Evolutionary conservation across 2,888 invertebrate genomes (phyloP), one percentile per base, ranked within the genome.

Genomic region (Pachymerium ferrugineum): DNA sequence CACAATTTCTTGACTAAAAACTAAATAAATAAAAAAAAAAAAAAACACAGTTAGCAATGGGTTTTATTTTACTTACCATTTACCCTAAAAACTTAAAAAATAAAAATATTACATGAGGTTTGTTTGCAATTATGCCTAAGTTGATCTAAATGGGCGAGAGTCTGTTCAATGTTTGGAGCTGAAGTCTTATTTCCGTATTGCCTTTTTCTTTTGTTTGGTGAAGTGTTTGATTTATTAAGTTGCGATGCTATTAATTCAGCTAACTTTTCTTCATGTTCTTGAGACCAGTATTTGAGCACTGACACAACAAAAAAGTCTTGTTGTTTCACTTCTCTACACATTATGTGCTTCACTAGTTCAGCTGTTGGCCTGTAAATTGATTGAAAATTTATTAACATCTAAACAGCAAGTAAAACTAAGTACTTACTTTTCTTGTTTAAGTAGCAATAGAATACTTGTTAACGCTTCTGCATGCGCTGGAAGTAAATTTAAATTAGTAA

Each of bases 271-370:
- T 96, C 93, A 80, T 90, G 90, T 79, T 94, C 92, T 80, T 93
- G 91, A 83, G 93, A 95, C 97, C 95, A 98, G 84, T 92, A 93
- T 80, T 94, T 91, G 77, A 98, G 85, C 42, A 94, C 89, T 3
- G 97, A 93, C 67, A 94, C 91, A 14, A 96, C 92, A 84, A 97
- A 95, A 76, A 90, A 88, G 83, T 97, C 97, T 54, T 86, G 85
- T 3, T 79, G 77, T 76, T 83, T 82, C 75, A 82, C 82, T 77
- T 83, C 83, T 28, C 85, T 80, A 69, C 81, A 80, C 78, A 85
- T 78, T 12, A 86, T 79, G 14, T 83, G 81, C 67, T 83, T 79
- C 54, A 86, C 78, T 10, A 85, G 76, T 31, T 83, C 83, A 62
- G 81, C 78, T 30, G 82, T 81, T 19, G 85, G 85, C 74, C 84